Evolutionary conservation across 2,888 invertebrate species (phyloP).

Genomic region (Theristus sp.): DNA sequence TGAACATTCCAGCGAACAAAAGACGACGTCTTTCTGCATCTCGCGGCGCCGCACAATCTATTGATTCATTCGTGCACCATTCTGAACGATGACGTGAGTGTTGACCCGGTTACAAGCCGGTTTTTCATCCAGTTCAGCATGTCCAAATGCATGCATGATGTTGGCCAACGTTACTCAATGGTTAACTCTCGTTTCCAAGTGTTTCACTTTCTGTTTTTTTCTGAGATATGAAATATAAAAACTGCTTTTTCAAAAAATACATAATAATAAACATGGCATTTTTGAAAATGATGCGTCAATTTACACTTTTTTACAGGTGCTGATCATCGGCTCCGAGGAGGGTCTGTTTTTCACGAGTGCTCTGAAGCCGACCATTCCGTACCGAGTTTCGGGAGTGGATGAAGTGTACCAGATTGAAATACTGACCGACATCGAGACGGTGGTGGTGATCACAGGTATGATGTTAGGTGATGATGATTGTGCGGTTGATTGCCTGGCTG

Average conservation of each 20-base stretch:
- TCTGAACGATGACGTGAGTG: neutral
- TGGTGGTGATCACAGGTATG: neutral
- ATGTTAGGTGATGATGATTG: neutral
- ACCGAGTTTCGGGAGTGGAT: neutral
- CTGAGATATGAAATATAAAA: no score
- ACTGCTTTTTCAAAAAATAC: no score
- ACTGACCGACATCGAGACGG: neutral
- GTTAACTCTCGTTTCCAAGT: no score
- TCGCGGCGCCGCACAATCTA: conserved; percentile 2
- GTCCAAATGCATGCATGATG: no score
- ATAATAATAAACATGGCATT: no score
- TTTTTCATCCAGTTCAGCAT: no score
- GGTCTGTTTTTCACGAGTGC: conserved; percentile 19
- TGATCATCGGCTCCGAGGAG: conserved; percentile 9
- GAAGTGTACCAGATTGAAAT: neutral
- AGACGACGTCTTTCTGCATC: neutral
- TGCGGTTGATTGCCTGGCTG: no score
- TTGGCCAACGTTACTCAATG: no score
- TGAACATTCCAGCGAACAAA: neutral
- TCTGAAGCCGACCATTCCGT: conserved; percentile 7
- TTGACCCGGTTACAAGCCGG: no score
- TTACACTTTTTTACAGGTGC: neutral
- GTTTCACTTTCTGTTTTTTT: no score
- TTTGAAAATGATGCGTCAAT: no score
- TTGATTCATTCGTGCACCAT: conserved; percentile 1